phyloP scores from a whole-genome alignment of 2,113 vertebrate genomes.

The Myotis yumanensis region DNA sequence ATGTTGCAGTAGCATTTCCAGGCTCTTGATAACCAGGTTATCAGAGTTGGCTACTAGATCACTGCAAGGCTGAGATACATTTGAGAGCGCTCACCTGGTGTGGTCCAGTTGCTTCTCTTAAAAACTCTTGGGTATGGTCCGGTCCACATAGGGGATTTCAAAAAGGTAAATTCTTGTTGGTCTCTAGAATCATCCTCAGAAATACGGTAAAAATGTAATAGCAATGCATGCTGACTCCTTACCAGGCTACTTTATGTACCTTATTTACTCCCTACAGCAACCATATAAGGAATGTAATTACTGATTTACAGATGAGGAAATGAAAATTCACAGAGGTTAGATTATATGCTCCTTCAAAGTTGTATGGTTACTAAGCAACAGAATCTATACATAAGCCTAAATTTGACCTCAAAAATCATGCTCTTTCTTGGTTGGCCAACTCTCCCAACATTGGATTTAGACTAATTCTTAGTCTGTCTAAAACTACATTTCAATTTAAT shows the following conservation, averaged over 20 bases:
- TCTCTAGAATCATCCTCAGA: background rate
- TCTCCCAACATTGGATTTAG: background rate
- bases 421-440: background rate
- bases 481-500: background rate
- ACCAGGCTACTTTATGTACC: background rate
- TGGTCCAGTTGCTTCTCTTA: background rate
- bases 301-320: background rate
- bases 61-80: background rate
- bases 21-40: background rate
- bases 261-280: background rate
- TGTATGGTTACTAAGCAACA: background rate
- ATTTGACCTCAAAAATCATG: background rate
- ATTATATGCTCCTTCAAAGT: background rate
- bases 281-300: background rate
- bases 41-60: background rate
- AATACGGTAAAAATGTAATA: background rate
- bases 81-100: background rate
- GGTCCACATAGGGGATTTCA: background rate
- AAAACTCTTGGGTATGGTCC: background rate
- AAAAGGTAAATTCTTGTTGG: background rate
- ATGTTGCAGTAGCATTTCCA: background rate
- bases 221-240: background rate
- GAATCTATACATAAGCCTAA: background rate
- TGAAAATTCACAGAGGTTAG: background rate
- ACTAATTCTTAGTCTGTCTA: conserved; percentile 6